Evolutionary conservation across 2,888 invertebrate genomes (phyloP).

Genomic region (Phymatocera aterrima): DNA sequence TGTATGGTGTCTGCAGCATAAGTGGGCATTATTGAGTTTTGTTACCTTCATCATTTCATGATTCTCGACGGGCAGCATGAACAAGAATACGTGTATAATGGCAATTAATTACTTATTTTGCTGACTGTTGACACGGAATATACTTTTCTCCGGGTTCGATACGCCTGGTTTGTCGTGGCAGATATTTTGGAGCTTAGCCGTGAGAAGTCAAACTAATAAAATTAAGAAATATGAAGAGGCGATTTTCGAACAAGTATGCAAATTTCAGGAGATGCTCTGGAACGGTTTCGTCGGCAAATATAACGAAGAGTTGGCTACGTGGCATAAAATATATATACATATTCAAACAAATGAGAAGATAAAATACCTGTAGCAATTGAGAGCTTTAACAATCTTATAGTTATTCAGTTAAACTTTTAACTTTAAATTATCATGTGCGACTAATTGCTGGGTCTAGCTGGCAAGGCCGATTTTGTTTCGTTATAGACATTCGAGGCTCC

Average conservation of each 20-base stretch:
- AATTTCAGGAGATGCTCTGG: not conserved
- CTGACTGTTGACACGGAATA: not conserved
- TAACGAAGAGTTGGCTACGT: not conserved
- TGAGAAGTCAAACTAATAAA: not conserved
- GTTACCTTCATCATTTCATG: no score
- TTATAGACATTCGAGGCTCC: not conserved
- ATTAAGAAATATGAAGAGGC: not conserved
- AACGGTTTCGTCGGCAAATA: slow-evolving; percentile 1
- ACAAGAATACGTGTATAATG: not conserved
- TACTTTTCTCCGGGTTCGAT: not conserved
- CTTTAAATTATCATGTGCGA: no score
- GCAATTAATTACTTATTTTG: not conserved
- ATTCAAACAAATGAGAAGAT: not conserved
- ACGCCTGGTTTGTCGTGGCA: not conserved
- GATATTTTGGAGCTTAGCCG: not conserved
- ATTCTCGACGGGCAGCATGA: no score
- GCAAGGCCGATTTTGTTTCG: not conserved
- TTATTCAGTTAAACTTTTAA: not conserved
- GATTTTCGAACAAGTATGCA: slow-evolving; percentile 8
- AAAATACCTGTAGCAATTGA: not conserved
- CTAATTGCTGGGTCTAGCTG: not conserved
- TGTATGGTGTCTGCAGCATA: no score
- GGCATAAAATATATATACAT: not conserved
- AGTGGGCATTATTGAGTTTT: no score
- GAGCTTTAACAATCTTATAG: not conserved